Evolutionary conservation across 2,888 invertebrate genomes (phyloP), one percentile per base, ranked within the genome.

Genomic region (Drosophila fungiperda): DNA sequence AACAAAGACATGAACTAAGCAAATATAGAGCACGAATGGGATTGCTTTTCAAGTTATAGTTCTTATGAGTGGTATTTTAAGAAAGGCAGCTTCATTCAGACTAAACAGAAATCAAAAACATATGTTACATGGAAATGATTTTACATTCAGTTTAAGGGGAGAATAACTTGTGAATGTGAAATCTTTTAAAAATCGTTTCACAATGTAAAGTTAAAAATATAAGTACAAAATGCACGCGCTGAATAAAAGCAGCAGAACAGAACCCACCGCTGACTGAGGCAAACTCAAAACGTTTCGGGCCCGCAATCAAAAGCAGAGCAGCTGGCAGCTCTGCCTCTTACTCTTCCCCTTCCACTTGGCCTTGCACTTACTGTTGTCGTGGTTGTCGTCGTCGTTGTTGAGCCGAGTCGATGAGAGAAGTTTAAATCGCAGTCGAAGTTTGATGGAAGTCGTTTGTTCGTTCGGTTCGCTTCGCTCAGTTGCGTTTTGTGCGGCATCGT

Each of bases 401-500:
- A 71, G 78, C 78, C 74, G 78, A 78, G 49, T 63, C 53, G 62
- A 61, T 60, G 42, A 55, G 38, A 64, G 79, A 71, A 75, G 71
- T 70, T 48, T 48, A 73, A 73, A 59, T 61, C 65, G 29, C 52
- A 45, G 67, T 58, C 74, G 65, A 68, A 74, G 65, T 68, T 45
- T 68, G 78, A 48, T 71, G 55, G 55, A 59, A 72, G 69, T 57
- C 64, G 68, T 49, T 65, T 45, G 73, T 8, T 65, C 55, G 68
- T 20, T 60, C 40, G 38, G 55, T 38, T 55, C 55, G 60, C 58
- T 68, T 55, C 68, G 53, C 68, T 76, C 83, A 83, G 86, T 83
- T 83, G 72, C 72, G 76, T 73, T 83, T 68, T 29, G 83, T 70
- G 49, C 62, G 73, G 76, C 73, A 54, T 68, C 59, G 62, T 49